Evolutionary conservation across 2,797 vertebrate species (phyloP).

Genomic region (Sebastes jordani): DNA sequence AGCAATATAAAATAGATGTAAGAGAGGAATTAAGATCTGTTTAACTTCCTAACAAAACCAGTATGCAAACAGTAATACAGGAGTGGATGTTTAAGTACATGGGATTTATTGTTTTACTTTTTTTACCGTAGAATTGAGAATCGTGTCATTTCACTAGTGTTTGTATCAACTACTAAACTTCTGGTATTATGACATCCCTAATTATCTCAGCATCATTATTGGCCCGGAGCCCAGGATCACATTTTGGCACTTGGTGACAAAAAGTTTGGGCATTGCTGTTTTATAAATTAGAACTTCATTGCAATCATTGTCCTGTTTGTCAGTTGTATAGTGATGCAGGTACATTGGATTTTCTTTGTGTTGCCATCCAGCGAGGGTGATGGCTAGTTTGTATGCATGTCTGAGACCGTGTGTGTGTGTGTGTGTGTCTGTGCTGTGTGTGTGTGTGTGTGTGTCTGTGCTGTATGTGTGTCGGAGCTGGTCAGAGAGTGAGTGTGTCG

Average conservation of each 20-base stretch:
- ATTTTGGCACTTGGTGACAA: conserved; percentile 17
- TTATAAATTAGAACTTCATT: conserved; percentile 1
- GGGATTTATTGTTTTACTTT: no score
- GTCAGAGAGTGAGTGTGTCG: conserved; percentile 63
- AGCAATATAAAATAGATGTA: no score
- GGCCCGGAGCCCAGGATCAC: conserved; percentile 7
- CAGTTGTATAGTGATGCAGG: conserved; percentile 8
- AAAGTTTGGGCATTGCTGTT: not conserved
- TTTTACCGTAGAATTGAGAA: no score
- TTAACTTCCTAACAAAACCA: not conserved
- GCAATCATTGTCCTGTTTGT: not conserved
- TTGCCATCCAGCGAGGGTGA: conserved; percentile 43
- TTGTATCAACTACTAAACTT: no score
- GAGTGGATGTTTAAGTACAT: no score
- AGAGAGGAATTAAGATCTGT: no score
- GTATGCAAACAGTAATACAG: no score
- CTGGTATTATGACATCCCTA: no score
- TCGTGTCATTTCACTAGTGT: no score
- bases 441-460: conserved; percentile 12
- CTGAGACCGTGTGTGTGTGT: conserved; percentile 20
- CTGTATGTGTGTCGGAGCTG: conserved; percentile 49
- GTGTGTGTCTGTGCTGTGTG: conserved; percentile 8
- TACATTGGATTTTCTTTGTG: conserved; percentile 39
- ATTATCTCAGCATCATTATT: conserved; percentile 18
- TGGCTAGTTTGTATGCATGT: conserved; percentile 53